These are phyloP conservation scores for Exaiptasia diaphana DNA, from an alignment of 64 coral and sea anemone genomes.

Conservation along the genomic window DNA sequence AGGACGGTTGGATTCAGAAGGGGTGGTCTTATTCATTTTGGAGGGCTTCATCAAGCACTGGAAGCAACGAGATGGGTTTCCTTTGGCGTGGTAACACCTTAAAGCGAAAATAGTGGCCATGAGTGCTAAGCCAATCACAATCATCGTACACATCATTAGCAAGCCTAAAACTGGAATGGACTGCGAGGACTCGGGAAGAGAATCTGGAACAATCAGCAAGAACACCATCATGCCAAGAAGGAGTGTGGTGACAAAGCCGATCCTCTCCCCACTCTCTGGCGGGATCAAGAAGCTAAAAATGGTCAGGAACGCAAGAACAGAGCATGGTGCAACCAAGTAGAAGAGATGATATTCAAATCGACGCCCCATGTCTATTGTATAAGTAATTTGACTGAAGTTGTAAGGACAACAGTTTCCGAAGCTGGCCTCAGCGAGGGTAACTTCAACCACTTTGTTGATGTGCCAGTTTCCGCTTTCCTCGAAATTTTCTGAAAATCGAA, in stretches of 20 bases:
- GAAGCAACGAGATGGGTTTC: slow-evolving; percentile 12
- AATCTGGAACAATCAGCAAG: background rate
- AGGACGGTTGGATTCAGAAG: background rate
- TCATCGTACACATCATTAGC: slow-evolving; percentile 21
- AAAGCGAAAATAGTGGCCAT: slow-evolving; percentile 35
- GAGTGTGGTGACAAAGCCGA: slow-evolving; percentile 63
- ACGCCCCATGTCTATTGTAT: slow-evolving; percentile 9
- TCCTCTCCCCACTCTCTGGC: slow-evolving; percentile 56
- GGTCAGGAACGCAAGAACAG: background rate
- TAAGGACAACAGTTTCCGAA: slow-evolving; percentile 59
- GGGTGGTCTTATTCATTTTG: background rate
- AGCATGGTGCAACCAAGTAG: slow-evolving; percentile 39
- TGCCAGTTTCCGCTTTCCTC: slow-evolving; percentile 21
- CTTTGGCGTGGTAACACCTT: slow-evolving; percentile 8
- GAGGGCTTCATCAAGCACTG: background rate
- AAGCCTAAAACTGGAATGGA: slow-evolving; percentile 52
- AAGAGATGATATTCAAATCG: slow-evolving; percentile 45
- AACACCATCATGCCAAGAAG: slow-evolving; percentile 30
- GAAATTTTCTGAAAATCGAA: background rate
- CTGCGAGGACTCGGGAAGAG: slow-evolving; percentile 49
- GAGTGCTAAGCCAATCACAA: slow-evolving; percentile 20
- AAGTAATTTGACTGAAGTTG: slow-evolving; percentile 36
- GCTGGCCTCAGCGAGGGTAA: background rate
- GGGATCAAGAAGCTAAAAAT: slow-evolving; percentile 47
- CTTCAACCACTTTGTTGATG: background rate